Evolutionary conservation across 30 jellyfish, hydroid and myxozoan genomes (phyloP).

Genomic region (Clytia hemisphaerica): DNA sequence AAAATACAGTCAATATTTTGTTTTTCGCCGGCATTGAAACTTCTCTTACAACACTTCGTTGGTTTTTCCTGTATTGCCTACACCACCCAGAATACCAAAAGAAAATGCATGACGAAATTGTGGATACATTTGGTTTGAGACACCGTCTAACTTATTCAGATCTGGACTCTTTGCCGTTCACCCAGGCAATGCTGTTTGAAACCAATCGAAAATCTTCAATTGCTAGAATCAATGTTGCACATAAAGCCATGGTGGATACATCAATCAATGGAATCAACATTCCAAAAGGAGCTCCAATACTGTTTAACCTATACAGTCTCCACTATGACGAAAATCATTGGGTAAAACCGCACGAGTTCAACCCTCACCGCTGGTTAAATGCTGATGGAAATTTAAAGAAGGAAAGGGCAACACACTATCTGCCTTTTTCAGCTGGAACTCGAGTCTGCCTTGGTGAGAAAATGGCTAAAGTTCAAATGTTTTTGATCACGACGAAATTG

Average conservation of each 20-base stretch:
- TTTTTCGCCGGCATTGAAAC: conserved; percentile 71
- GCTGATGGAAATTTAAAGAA: conserved; percentile 30
- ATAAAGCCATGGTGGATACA: conserved; percentile 47
- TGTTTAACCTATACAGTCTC: conserved; percentile 51
- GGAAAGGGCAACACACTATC: conserved; percentile 30
- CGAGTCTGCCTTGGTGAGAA: conserved; percentile 68
- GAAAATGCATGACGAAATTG: conserved; percentile 39
- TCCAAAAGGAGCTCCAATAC: conserved; percentile 44
- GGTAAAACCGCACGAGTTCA: conserved; percentile 57
- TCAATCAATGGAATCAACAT: conserved; percentile 31
- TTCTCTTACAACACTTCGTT: conserved; percentile 48
- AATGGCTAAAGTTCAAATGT: conserved; percentile 46
- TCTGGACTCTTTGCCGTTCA: conserved; percentile 36
- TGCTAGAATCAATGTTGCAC: conserved; percentile 62
- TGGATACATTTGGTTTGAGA: conserved; percentile 29
- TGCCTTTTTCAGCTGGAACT: conserved; percentile 80
- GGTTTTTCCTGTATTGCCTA: conserved; percentile 43
- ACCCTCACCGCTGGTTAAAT: conserved; percentile 62
- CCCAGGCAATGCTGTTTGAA: conserved; percentile 50
- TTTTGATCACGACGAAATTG: conserved; percentile 34
- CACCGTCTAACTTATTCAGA: conserved; percentile 34
- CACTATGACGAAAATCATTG: conserved; percentile 53
- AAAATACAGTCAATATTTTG: conserved; percentile 36
- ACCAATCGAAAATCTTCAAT: conserved; percentile 40
- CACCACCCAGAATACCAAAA: conserved; percentile 44